These are phyloP conservation scores for Danio aesculapii DNA, from an alignment of 2,797 vertebrate species.

Conservation along the genomic window DNA sequence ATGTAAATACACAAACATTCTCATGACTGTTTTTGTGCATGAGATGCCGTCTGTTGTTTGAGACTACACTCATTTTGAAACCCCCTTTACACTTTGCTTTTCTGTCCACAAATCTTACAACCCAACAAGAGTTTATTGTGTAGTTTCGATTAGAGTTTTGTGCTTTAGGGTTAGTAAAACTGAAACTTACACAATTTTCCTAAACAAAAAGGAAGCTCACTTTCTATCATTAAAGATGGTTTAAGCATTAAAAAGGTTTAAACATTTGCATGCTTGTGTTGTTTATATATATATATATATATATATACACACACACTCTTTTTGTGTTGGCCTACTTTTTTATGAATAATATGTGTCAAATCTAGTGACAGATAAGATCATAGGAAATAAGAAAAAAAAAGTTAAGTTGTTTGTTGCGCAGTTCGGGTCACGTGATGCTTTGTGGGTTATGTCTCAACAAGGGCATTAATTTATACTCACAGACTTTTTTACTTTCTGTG, in stretches of 20 bases:
- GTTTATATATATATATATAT: too few relatives aligned
- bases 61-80: conserved; percentile 42
- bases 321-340: neutral
- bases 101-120: too few relatives aligned
- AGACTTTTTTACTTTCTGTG: neutral
- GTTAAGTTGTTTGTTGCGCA: neutral
- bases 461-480: neutral
- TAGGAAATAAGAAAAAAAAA: neutral
- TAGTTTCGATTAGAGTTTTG: too few relatives aligned
- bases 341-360: neutral
- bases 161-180: too few relatives aligned
- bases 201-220: neutral
- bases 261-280: neutral
- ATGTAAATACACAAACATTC: conserved; percentile 54
- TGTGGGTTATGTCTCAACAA: neutral
- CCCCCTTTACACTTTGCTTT: neutral
- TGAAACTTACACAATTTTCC: neutral
- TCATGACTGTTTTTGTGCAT: conserved; percentile 45
- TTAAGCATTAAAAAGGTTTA: neutral
- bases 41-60: neutral
- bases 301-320: neutral
- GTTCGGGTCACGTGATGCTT: neutral
- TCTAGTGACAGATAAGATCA: neutral
- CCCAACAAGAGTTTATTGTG: too few relatives aligned
- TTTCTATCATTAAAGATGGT: neutral